Base-by-base conservation (phyloP, 2,888 invertebrate genomes). In the Nephrocerus scutellatus region DNA sequence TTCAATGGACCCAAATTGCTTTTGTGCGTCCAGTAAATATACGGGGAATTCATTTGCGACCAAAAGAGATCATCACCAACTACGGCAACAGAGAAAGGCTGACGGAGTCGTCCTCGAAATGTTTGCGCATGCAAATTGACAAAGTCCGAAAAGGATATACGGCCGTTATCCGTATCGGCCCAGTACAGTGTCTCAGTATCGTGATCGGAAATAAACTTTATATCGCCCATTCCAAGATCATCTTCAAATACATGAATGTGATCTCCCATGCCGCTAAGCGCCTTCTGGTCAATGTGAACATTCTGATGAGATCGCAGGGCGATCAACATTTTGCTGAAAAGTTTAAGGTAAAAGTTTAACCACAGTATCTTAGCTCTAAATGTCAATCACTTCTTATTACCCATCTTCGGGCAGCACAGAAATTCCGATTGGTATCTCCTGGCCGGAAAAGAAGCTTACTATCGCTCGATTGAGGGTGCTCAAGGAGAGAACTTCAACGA, bases 41-140 rank as follows among this genome's bases (percentile, higher is more conserved):
- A 62, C 4, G 70, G 60, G 0, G 79, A 76, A 14, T 71, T 65
- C 12, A 72, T 55, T 49, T 75, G 74, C 0, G 79, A 76, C 85
- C 86, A 87, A 58, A 84, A 84, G 13, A 85, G 59, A 52, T 79
- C 75, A 8, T 73, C 70, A n/a, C 75, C 75, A 0, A 82, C 68
- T 3, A 79, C 58, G 0, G 80, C 73, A 24, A 86, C 50, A 22
- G 76, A 74, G 1, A 73, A 70, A 0, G 83, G 77, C 0, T 71
- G 65, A 0, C 68, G 66, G 0, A 71, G 57, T 1, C 72, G 59
- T 5, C 68, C 62, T 0, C 72, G 66, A 51, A 72, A 73, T 4
- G 62, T 63, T 40, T 71, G 70, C 6, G 70, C 61, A 2, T 68
- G 67, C 1, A 68, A 59, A 72, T 81, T 82, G 53, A 75, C 72